phyloP scores from a whole-genome alignment of 1,140 invertebrate genomes.

The Atopsyche davidsoni region DNA sequence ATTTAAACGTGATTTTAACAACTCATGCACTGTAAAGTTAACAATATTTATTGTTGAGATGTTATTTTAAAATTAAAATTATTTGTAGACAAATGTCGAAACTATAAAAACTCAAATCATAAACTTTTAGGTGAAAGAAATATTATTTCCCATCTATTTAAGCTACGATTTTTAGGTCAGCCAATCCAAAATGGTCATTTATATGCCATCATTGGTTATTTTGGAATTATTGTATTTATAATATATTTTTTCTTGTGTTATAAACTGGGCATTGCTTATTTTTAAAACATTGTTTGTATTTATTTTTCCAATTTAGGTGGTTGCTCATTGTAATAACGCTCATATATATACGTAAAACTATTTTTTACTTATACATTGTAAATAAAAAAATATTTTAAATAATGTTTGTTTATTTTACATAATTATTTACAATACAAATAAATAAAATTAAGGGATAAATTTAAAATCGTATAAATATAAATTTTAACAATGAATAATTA shows the following conservation, averaged over 20 bases:
- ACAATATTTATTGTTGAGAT: background rate
- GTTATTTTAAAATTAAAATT: background rate
- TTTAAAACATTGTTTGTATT: conserved; percentile 6
- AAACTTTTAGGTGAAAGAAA: background rate
- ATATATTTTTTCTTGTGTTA: conserved; percentile 3
- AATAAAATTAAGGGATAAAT: too few relatives aligned
- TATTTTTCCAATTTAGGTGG: conserved; percentile 12
- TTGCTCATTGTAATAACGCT: conserved; percentile 21
- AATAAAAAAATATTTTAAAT: background rate
- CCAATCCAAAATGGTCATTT: too few relatives aligned
- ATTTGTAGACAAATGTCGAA: background rate
- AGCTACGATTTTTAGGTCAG: background rate
- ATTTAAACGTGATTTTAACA: background rate
- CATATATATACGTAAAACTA: too few relatives aligned
- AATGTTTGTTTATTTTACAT: background rate
- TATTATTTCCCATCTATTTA: background rate
- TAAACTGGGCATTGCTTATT: conserved; percentile 19
- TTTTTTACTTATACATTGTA: too few relatives aligned
- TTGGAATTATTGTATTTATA: too few relatives aligned
- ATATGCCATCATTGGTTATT: too few relatives aligned
- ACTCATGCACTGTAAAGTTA: background rate
- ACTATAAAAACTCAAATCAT: background rate
- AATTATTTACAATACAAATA: too few relatives aligned
- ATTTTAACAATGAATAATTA: too few relatives aligned
- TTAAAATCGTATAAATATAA: too few relatives aligned